phyloP scores from a whole-genome alignment of 2,888 invertebrate species.

The Mesochorus sp. region DNA sequence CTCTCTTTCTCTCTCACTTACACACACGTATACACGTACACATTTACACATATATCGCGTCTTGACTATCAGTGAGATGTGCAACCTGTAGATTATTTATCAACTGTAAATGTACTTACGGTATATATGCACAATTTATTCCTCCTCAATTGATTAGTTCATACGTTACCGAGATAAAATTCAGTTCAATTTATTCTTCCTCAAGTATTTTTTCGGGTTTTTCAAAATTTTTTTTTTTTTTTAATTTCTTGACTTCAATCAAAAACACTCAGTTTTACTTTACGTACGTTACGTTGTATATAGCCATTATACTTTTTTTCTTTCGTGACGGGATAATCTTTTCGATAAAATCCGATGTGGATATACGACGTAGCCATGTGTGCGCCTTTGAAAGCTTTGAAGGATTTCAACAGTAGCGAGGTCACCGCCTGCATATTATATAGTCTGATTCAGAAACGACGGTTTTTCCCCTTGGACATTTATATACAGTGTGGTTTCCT shows the following conservation, averaged over 20 bases:
- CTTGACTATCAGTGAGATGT: conserved; percentile 58
- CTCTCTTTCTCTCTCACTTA: not conserved
- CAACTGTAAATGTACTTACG: not conserved
- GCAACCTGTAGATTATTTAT: conserved; percentile 71
- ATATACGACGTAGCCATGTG: conserved; percentile 15
- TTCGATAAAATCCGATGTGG: conserved; percentile 22
- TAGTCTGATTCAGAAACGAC: not conserved
- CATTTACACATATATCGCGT: conserved; percentile 18
- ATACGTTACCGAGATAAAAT: not conserved
- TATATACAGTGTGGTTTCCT: too few relatives aligned
- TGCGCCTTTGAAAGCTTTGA: conserved; percentile 12
- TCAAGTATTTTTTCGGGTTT: not conserved
- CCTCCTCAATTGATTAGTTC: not conserved
- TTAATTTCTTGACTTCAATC: too few relatives aligned
- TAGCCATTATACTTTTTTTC: not conserved
- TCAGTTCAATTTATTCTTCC: too few relatives aligned
- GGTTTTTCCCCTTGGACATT: not conserved
- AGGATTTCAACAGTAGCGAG: conserved; percentile 14
- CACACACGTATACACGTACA: too few relatives aligned
- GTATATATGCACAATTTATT: not conserved
- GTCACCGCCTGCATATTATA: not conserved
- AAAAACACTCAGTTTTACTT: too few relatives aligned
- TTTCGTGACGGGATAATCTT: conserved; percentile 16
- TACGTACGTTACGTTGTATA: not conserved
- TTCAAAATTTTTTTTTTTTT: too few relatives aligned